Conservation (phyloP, 1,140 invertebrate genomes). For the Coboldia fuscipes region DNA sequence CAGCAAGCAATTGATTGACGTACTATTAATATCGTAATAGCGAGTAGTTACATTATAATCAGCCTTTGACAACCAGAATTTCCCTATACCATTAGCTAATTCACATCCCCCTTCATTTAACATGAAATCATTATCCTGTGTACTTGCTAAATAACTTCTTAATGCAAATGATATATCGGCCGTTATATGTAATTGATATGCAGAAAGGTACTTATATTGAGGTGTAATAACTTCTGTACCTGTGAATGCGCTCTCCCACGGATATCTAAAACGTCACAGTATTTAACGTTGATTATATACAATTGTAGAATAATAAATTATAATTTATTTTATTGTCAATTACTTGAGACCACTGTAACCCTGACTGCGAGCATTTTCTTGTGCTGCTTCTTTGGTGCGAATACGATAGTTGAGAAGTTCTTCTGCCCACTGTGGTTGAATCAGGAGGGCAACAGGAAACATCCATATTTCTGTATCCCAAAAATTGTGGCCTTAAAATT, state of each 20-base stretch:
- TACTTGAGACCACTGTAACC: conserved; percentile 14
- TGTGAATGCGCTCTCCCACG: conserved; percentile 34
- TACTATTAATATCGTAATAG: conserved; percentile 25
- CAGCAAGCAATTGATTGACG: conserved; percentile 5
- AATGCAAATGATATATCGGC: conserved; percentile 28
- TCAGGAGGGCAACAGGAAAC: conserved; percentile 12
- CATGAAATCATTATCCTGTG: conserved; percentile 23
- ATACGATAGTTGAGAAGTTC: conserved; percentile 12
- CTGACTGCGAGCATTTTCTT: conserved; percentile 10
- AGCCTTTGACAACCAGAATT: conserved; percentile 28
- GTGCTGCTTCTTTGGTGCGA: conserved; percentile 9
- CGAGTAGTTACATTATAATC: conserved; percentile 22
- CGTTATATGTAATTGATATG: conserved; percentile 29
- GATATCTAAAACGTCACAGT: too few relatives aligned
- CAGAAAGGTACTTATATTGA: conserved; percentile 27
- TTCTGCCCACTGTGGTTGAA: conserved; percentile 9
- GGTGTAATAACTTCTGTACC: conserved; percentile 30
- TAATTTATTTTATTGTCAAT: too few relatives aligned
- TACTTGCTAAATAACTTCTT: conserved; percentile 24
- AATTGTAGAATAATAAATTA: too few relatives aligned
- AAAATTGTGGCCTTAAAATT: too few relatives aligned
- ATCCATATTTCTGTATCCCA: conserved; percentile 22
- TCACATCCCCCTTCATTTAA: conserved; percentile 23
- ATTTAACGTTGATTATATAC: too few relatives aligned
- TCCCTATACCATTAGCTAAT: conserved; percentile 26